These are phyloP conservation scores for Anthoscopus minutus DNA, from an alignment of 2,113 vertebrate genomes.

Conservation along the genomic window DNA sequence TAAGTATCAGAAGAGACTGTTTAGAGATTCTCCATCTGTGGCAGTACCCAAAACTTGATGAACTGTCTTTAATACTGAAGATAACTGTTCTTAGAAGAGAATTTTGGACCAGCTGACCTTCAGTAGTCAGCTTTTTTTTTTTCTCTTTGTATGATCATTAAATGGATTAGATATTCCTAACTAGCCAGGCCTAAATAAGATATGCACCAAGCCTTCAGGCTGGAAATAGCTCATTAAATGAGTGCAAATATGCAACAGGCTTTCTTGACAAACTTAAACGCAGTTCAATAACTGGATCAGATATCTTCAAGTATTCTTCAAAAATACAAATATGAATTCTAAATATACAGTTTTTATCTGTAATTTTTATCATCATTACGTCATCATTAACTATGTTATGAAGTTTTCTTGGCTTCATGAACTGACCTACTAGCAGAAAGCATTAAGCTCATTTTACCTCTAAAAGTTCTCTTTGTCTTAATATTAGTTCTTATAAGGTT, in stretches of 20 bases:
- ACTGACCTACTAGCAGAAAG: not conserved
- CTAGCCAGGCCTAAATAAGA: not conserved
- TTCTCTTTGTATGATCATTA: not conserved
- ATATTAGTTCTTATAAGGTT: not conserved
- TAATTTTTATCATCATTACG: no score
- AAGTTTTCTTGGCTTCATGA: not conserved
- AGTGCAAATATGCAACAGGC: not conserved
- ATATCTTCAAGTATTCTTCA: not conserved
- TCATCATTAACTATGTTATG: not conserved
- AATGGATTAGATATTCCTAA: not conserved
- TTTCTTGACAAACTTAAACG: not conserved
- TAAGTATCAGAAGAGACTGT: not conserved
- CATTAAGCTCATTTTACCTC: not conserved
- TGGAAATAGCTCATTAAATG: not conserved
- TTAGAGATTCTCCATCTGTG: not conserved
- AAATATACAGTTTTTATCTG: not conserved
- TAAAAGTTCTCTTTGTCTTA: not conserved
- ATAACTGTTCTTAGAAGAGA: not conserved
- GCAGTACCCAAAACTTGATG: not conserved
- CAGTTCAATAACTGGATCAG: not conserved
- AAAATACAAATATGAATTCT: not conserved
- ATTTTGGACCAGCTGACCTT: not conserved
- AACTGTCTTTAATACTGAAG: not conserved
- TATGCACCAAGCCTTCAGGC: not conserved
- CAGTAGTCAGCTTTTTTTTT: not conserved